A percentile compares a stretch with the other conserved stretches of the same genome.
Conservation (phyloP, 2,888 invertebrate genomes). For the Eurytoma californica region DNA sequence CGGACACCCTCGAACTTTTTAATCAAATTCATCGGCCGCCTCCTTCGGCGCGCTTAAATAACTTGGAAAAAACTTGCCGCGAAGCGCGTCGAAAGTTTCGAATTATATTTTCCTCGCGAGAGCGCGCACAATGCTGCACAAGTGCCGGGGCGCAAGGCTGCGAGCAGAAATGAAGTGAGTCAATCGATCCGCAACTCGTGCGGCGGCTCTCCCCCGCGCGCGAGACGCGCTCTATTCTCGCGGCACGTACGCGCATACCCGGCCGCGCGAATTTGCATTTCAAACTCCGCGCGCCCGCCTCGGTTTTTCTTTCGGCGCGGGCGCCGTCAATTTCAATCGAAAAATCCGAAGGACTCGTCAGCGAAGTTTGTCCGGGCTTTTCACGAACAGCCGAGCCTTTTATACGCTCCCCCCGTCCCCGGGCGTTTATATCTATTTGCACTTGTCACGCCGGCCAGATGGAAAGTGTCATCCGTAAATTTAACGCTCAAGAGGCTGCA, state of each 20-base stretch:
- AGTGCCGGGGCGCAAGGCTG: not conserved
- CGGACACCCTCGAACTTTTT: not conserved
- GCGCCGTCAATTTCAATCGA: too few species aligned
- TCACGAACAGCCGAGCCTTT: not conserved
- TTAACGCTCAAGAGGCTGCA: not conserved
- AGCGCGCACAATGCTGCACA: not conserved
- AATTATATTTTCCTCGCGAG: not conserved
- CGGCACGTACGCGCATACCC: slow-evolving; percentile 43
- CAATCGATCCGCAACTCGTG: too few species aligned
- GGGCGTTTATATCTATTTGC: not conserved
- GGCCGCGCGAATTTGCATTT: slow-evolving; percentile 33
- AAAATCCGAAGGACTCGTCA: too few species aligned
- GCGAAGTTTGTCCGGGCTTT: too few species aligned
- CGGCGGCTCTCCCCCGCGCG: not conserved
- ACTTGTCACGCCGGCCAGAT: slow-evolving; percentile 7
- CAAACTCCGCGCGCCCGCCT: slow-evolving; percentile 4
- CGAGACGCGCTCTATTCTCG: not conserved
- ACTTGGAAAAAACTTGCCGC: not conserved
- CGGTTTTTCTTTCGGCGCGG: too few species aligned
- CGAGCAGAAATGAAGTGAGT: too few species aligned
- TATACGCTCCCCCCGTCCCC: not conserved
- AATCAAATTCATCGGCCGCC: not conserved
- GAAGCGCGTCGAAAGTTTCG: not conserved
- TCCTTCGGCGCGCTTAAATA: too few species aligned
- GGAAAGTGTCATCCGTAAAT: slow-evolving; percentile 4